Base-by-base conservation (phyloP, 2,888 invertebrate genomes). In the Campoplex nolae region DNA sequence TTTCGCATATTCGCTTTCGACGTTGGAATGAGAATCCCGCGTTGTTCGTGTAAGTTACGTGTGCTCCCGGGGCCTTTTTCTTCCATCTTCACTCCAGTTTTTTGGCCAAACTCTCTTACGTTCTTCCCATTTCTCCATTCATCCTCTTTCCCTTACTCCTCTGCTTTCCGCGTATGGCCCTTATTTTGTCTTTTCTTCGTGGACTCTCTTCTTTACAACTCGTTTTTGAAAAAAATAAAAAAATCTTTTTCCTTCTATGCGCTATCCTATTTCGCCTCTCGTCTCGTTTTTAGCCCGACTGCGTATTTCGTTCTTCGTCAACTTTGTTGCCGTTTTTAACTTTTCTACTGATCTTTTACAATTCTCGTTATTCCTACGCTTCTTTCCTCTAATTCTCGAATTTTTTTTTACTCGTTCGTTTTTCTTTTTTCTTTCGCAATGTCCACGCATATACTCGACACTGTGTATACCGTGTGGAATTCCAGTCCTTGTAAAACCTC, bases 1-100 rank as follows among this genome's bases (percentile, higher is more conserved):
- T 91, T 91, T 90, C 89, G 89, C 88, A 89, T 89, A 90, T 89
- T 89, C 88, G 68, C 84, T 87, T 83, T 88, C 85, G 86, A 82
- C 83, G 78, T 77, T 62, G 77, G 79, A 71, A 58, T 54, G 54
- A 67, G 70, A 68, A 84, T 48, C 42, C 48, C 38, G 67, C 77
- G 45, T 84, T 84, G 82, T 88, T 81, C 84, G 88, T 83, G 83
- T 88, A 84, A 88, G 79, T 88, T 88, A 88, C 89, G 88, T 84
- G 88, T 88, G 88, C 88, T 88, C 88, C 86, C 88, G 89, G 84
- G 74, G 54, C 88, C 88, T 88, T 86, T 89, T 91, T 91, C 90
- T 90, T 88, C 84, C 80, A 86, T 74, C 56, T 86, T 28, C 54
- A 68, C 70, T 86, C 84, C 85, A 82, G 32, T 71, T 77, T 83